Evolutionary conservation across 2,797 vertebrate species (phyloP).

Genomic region (Hypotaenidia philippensis): DNA sequence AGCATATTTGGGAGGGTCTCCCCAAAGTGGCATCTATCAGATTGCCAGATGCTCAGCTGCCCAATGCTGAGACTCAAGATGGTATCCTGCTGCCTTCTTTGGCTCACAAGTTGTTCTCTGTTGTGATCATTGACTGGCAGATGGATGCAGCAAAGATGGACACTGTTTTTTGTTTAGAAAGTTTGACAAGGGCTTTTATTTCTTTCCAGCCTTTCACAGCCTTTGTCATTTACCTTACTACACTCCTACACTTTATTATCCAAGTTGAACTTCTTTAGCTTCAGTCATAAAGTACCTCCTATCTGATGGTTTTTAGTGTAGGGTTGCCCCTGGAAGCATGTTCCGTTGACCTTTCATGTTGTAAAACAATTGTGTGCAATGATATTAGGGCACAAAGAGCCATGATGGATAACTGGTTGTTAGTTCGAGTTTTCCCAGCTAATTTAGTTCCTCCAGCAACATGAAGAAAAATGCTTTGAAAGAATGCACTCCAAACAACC

Average conservation of each 20-base stretch:
- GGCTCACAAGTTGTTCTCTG: background rate
- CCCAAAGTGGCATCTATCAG: background rate
- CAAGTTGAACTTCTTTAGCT: background rate
- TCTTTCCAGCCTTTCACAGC: background rate
- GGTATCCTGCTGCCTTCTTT: background rate
- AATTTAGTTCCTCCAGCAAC: constrained; percentile 48
- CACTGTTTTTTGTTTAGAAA: background rate
- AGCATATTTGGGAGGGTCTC: background rate
- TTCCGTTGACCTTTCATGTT: background rate
- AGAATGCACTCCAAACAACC: constrained; percentile 18
- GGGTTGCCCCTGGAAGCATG: background rate
- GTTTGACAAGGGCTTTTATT: background rate
- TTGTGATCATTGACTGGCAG: background rate
- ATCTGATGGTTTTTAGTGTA: background rate
- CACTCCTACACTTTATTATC: background rate
- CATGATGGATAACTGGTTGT: constrained; percentile 34
- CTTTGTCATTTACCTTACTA: background rate
- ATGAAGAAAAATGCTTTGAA: constrained; percentile 43
- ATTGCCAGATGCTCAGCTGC: background rate
- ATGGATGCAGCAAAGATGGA: background rate
- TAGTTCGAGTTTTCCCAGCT: constrained; percentile 53
- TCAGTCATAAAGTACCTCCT: background rate
- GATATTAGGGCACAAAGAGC: constrained; percentile 1
- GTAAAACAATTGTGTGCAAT: constrained; percentile 32
- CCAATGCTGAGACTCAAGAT: background rate